Percentiles rank a stretch among this genome's conserved stretches.
Evolutionary conservation across 2,113 vertebrate species (phyloP).

Genomic region (Callionymus lyra): DNA sequence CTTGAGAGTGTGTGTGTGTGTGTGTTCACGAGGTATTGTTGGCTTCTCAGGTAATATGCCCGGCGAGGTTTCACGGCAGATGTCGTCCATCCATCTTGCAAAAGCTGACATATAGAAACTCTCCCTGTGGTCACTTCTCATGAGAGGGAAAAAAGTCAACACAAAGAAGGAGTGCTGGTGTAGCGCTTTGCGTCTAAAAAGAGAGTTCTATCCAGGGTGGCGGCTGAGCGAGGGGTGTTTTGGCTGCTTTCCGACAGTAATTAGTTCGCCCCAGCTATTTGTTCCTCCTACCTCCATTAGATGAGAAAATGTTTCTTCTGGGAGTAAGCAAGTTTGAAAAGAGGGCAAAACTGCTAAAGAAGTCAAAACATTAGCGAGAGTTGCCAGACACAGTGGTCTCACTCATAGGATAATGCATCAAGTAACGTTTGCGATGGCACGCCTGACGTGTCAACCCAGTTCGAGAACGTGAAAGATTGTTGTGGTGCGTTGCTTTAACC

Average conservation of each 20-base stretch:
- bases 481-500: too few relatives aligned
- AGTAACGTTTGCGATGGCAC: too few relatives aligned
- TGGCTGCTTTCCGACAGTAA: constrained; percentile 53
- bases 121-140: constrained; percentile 37
- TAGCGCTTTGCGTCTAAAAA: constrained; percentile 5
- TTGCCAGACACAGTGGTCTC: constrained; percentile 4
- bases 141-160: constrained; percentile 24
- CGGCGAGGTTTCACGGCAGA: constrained; percentile 51
- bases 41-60: constrained; percentile 63
- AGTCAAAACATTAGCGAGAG: constrained; percentile 5
- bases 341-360: constrained; percentile 25
- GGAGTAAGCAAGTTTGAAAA: constrained; percentile 39
- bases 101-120: constrained; percentile 49
- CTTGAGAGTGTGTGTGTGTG: constrained; percentile 7
- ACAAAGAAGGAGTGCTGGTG: constrained; percentile 9
- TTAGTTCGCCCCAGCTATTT: constrained; percentile 56
- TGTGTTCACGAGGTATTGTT: constrained; percentile 36
- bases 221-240: constrained; percentile 27
- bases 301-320: constrained; percentile 44
- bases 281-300: constrained; percentile 44
- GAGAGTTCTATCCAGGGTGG: not conserved
- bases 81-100: constrained; percentile 58
- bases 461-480: too few relatives aligned
- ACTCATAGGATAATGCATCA: too few relatives aligned
- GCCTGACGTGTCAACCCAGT: too few relatives aligned